Evolutionary conservation across 2,888 invertebrate genomes (phyloP), one percentile per base, ranked within the genome.

Genomic region (Meganola albula): DNA sequence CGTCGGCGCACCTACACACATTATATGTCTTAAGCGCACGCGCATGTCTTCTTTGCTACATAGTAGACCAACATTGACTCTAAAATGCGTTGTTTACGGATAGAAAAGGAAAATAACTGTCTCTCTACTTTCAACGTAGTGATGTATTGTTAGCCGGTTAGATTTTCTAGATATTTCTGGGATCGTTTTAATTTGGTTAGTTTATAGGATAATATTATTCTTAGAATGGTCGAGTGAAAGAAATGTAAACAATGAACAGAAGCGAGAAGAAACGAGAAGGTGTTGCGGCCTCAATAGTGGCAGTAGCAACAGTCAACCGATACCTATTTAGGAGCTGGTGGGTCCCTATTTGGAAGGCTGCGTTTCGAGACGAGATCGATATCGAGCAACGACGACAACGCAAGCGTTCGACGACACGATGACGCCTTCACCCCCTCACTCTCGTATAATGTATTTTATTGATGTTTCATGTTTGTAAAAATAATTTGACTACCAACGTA

Each of bases 311-410:
- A 30, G 46, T 27, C 40, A 62, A 55, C 58, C 68, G 64, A 61
- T 76, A 70, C 85, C 85, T 80, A 84, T 84, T 84, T 84, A 63
- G 83, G 82, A 74, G 53, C 58, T 48, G 59, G 62, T 49, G 60
- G 44, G 40, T 52, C 83, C 85, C 74, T 83, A 85, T 85, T 84
- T 74, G 85, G 85, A 82, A 85, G 69, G 73, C 84, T 85, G 83
- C 64, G 65, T 59, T 69, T 71, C 82, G 71, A 76, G 77, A 70
- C 63, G 65, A 63, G 77, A 79, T 82, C 74, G 61, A 70, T 77
- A 82, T 80, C 79, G 62, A 58, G 45, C 46, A 44, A 48, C 56
- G 53, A 27, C 27, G 27, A 31, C 31, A 32, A 37, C 41, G 35
- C 48, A 41, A n/a, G n/a, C n/a, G n/a, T n/a, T n/a, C n/a, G n/a